Percentiles rank a stretch among this genome's conserved stretches.
Conservation (phyloP, 2,113 vertebrate species). For the Megaceryle maxima region DNA sequence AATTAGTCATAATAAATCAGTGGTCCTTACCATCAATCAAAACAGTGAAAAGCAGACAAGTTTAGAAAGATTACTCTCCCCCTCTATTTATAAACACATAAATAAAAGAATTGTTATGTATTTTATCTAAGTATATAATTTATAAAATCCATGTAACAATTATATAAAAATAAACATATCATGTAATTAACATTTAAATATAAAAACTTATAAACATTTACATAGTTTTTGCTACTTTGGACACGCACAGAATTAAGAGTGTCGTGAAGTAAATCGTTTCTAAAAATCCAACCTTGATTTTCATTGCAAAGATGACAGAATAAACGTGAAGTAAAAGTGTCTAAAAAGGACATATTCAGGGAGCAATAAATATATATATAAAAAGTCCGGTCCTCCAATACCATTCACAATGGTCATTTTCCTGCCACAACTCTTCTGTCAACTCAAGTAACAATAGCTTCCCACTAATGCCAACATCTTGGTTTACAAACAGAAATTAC, state of each 20-base stretch:
- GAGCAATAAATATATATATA: accelerated
- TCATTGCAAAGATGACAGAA: neutral
- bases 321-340: neutral
- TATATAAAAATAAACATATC: neutral
- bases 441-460: neutral
- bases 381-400: neutral
- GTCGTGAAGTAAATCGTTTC: neutral
- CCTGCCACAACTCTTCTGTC: neutral
- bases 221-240: neutral
- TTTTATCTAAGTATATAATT: neutral
- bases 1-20: neutral
- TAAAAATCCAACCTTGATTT: neutral
- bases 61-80: neutral
- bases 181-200: neutral
- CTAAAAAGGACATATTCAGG: neutral
- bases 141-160: neutral
- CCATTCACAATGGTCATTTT: neutral
- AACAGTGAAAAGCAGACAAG: neutral
- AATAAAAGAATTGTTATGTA: neutral
- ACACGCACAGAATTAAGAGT: neutral
- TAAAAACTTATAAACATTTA: neutral
- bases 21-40: neutral
- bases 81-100: neutral
- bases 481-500: neutral
- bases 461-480: neutral